Base-by-base conservation (phyloP, 2,888 invertebrate species). In the Lasioglossum villosulum region DNA sequence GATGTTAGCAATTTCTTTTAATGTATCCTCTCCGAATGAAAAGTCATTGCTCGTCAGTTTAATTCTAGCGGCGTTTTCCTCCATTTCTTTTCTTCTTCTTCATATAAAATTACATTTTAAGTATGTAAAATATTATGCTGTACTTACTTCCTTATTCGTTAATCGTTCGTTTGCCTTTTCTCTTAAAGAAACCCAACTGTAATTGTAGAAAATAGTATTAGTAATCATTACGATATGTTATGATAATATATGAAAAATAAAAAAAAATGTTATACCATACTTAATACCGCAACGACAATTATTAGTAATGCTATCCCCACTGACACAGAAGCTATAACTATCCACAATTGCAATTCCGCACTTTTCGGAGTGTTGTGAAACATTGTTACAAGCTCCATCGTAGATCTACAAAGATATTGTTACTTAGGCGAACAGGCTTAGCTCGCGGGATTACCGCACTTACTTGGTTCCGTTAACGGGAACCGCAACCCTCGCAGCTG, bases 101-200 rank as follows among this genome's bases (percentile, higher is more conserved):
- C 45, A 12, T 42, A 10, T 52, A 83, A 83, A 39, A 6, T 14
- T 63, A 30, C 5, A 4, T 12, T 56, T 27, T 2, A 52, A 59
- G 27, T 27, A 52, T 1, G 39, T 1, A 42, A 23, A 34, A 63
- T 42, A 10, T n/a, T 14, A 70, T 23, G 3, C 59, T 59, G 42
- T 59, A 66, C 63, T 72, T 74, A 82, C 78, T 34, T n/a, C n/a
- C n/a, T n/a, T n/a, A n/a, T n/a, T 84, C 68, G 2, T 86, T 79
- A 70, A 77, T 82, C 5, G 90, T 63, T 45, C 85, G 81, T 39
- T 90, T 90, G 37, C 79, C 78, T 34, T 78, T 84, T 34, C 93
- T 89, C 72, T 90, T 90, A 85, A 93, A 93, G 83, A 92, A 92
- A 37, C 92, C 92, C 63, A 91, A 10, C 92, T 92, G 74, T n/a